Evolutionary conservation across 2,113 vertebrate species (phyloP).

Genomic region (Corydoras sp.): DNA sequence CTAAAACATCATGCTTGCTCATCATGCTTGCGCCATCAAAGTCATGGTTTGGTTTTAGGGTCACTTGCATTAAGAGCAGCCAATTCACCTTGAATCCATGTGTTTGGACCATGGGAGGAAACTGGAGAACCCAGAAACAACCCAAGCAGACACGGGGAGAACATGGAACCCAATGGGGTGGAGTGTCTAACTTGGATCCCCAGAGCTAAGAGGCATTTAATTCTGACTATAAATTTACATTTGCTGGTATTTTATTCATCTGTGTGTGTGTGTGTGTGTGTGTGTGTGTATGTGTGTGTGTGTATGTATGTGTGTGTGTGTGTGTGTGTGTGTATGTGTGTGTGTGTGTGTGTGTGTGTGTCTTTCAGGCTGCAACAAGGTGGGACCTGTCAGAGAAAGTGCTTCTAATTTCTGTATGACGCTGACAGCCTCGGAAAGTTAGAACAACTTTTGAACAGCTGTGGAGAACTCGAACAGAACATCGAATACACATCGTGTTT

Average conservation of each 20-base stretch:
- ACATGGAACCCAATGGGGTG: neutral
- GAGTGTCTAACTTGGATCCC: neutral
- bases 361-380: slow-evolving; percentile 58
- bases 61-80: too few relatives aligned
- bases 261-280: slow-evolving; percentile 2
- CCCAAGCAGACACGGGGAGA: too few relatives aligned
- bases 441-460: neutral
- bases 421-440: slow-evolving; percentile 19
- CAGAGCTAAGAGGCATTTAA: too few relatives aligned
- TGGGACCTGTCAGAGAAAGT: slow-evolving; percentile 61
- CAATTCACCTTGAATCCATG: too few relatives aligned
- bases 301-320: neutral
- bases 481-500: neutral
- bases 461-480: neutral
- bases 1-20: too few relatives aligned
- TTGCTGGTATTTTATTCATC: neutral
- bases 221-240: too few relatives aligned
- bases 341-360: slow-evolving; percentile 40
- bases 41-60: too few relatives aligned
- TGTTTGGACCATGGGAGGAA: too few relatives aligned
- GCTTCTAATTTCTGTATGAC: slow-evolving; percentile 52
- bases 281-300: neutral
- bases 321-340: slow-evolving; percentile 15
- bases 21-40: too few relatives aligned
- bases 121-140: too few relatives aligned